Percentiles rank a stretch among this genome's conserved stretches.
phyloP scores from a whole-genome alignment of 2,888 invertebrate species.

The Macrophya annulata region DNA sequence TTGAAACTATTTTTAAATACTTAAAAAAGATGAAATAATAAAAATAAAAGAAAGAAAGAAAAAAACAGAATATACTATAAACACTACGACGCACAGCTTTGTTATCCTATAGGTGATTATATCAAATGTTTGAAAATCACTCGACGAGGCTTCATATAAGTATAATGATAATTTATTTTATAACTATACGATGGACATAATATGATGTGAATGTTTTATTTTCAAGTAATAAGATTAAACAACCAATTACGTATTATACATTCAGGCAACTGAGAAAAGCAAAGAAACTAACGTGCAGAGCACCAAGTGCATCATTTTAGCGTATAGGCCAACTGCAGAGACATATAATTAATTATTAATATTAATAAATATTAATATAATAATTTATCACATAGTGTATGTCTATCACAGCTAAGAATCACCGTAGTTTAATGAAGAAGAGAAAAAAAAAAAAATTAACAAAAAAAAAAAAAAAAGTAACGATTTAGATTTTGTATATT shows the following conservation, averaged over 20 bases:
- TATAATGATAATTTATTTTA: not conserved
- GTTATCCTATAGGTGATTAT: constrained; percentile 23
- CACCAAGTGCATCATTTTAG: constrained; percentile 53
- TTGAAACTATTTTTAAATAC: constrained; percentile 51
- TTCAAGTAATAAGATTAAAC: not conserved
- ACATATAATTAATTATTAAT: constrained; percentile 56
- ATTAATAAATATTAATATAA: constrained; percentile 54
- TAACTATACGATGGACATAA: not conserved
- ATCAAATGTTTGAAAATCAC: constrained; percentile 6
- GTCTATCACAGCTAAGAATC: constrained; percentile 75
- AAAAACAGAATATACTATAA: constrained; percentile 41
- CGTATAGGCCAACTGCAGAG: constrained; percentile 53
- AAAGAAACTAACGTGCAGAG: constrained; percentile 40
- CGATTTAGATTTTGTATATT: constrained; percentile 78
- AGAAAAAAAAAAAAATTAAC: constrained; percentile 61
- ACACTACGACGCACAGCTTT: constrained; percentile 40
- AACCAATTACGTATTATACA: not conserved
- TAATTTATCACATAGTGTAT: constrained; percentile 64
- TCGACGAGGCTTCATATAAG: constrained; percentile 14
- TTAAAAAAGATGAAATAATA: constrained; percentile 15
- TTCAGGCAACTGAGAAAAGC: not conserved
- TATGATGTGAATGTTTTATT: constrained; percentile 10
- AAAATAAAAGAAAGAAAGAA: constrained; percentile 50
- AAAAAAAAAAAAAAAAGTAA: constrained; percentile 64
- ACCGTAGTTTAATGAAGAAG: constrained; percentile 73